Percentiles rank a stretch among this genome's conserved stretches.
Evolutionary conservation across 2,113 vertebrate species (phyloP).

Genomic region (Datnioides undecimradiatus): DNA sequence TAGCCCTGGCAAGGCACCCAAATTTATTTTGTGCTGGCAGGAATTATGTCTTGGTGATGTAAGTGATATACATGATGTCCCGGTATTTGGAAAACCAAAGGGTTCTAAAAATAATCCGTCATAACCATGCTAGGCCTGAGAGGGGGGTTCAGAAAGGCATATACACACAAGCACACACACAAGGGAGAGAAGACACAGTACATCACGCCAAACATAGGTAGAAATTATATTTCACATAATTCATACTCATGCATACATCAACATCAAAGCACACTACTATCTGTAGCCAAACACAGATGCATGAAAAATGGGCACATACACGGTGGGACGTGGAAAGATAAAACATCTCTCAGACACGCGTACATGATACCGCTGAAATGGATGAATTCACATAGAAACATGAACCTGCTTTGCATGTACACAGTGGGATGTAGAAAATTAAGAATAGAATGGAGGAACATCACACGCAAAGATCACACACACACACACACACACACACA

Average conservation of each 20-base stretch:
- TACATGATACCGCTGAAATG: slow-evolving; percentile 4
- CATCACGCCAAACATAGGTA: slow-evolving; percentile 12
- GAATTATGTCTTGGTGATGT: slow-evolving; percentile 42
- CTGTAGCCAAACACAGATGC: slow-evolving; percentile 35
- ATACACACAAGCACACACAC: background rate
- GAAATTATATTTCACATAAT: slow-evolving; percentile 42
- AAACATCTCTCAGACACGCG: slow-evolving; percentile 31
- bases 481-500: background rate
- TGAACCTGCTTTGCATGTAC: slow-evolving; percentile 38
- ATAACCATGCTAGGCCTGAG: background rate
- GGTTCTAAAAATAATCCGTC: slow-evolving; percentile 44
- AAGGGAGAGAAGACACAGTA: slow-evolving; percentile 1
- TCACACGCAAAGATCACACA: slow-evolving; percentile 36
- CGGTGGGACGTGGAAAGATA: slow-evolving; percentile 36
- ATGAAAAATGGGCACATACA: slow-evolving; percentile 44
- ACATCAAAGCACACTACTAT: slow-evolving; percentile 49
- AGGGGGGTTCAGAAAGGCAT: slow-evolving; percentile 31
- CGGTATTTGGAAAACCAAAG: slow-evolving; percentile 42
- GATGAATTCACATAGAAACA: slow-evolving; percentile 22
- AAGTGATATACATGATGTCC: slow-evolving; percentile 39
- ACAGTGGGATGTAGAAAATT: slow-evolving; percentile 49
- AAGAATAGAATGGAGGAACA: slow-evolving; percentile 48
- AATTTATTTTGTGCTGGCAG: slow-evolving; percentile 44
- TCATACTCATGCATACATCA: slow-evolving; percentile 17
- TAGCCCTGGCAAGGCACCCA: slow-evolving; percentile 22